Conservation (phyloP, 2,888 invertebrate species). For the Phasia obesa region DNA sequence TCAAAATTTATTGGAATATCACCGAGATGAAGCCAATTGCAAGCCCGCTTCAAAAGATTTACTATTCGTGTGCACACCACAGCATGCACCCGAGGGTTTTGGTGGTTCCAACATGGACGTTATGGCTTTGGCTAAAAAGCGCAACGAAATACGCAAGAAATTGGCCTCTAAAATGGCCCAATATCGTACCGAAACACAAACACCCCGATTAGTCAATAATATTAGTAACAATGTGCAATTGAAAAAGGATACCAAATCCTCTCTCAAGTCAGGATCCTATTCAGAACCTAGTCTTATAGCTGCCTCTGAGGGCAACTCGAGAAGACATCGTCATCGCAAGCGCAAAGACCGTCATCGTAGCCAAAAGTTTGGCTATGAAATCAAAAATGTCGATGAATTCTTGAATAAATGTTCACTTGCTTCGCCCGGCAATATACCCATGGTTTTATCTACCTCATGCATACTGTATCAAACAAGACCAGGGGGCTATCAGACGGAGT, state of each 20-base stretch:
- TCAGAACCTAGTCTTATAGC: slow-evolving; percentile 82
- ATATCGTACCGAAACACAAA: slow-evolving; percentile 56
- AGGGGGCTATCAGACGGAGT: slow-evolving; percentile 87
- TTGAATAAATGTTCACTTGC: slow-evolving; percentile 91
- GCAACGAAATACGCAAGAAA: slow-evolving; percentile 79
- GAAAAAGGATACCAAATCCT: slow-evolving; percentile 74
- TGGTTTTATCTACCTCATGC: slow-evolving; percentile 89
- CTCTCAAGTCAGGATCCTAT: slow-evolving; percentile 79
- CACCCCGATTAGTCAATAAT: slow-evolving; percentile 56
- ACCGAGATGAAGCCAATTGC: slow-evolving; percentile 73
- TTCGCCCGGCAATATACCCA: slow-evolving; percentile 92
- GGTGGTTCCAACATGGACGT: slow-evolving; percentile 76
- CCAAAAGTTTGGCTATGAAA: slow-evolving; percentile 89
- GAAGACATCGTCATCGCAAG: slow-evolving; percentile 81
- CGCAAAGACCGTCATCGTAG: slow-evolving; percentile 80
- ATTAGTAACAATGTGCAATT: slow-evolving; percentile 68
- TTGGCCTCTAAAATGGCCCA: slow-evolving; percentile 74
- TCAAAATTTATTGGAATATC: slow-evolving; percentile 80
- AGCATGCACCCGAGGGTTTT: slow-evolving; percentile 77
- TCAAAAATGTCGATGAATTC: slow-evolving; percentile 90
- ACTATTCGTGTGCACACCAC: slow-evolving; percentile 81
- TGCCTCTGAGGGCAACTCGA: slow-evolving; percentile 78
- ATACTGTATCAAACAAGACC: slow-evolving; percentile 89
- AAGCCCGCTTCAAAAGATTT: slow-evolving; percentile 79
- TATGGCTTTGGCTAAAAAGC: slow-evolving; percentile 77